These are phyloP conservation scores for Maccullochella peelii DNA, from an alignment of 2,113 vertebrate species.

Conservation along the genomic window DNA sequence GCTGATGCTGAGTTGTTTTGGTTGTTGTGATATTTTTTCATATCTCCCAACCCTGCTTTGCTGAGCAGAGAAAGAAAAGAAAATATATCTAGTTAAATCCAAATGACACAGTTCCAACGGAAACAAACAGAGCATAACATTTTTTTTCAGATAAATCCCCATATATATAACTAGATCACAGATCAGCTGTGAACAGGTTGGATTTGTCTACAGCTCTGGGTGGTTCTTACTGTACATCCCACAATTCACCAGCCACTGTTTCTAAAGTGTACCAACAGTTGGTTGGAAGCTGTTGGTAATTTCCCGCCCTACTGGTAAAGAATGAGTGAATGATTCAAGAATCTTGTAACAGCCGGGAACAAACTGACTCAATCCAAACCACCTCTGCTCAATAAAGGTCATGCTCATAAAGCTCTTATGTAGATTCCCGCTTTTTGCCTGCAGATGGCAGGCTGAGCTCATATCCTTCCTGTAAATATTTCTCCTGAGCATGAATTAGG, in stretches of 20 bases:
- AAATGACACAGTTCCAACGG: not conserved
- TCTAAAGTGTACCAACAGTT: not conserved
- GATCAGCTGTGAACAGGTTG: not conserved
- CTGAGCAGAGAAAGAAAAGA: not conserved
- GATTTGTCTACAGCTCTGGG: not conserved
- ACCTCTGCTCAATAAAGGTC: constrained; percentile 26
- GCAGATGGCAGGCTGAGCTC: constrained; percentile 49
- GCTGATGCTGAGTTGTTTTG: not conserved
- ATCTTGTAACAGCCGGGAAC: not conserved
- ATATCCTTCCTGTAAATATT: constrained; percentile 8
- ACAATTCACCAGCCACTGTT: not conserved
- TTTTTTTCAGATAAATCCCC: not conserved
- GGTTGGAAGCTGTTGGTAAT: not conserved
- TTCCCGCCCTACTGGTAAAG: constrained; percentile 17
- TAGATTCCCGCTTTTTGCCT: not conserved
- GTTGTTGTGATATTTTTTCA: not conserved
- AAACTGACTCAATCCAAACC: constrained; percentile 26
- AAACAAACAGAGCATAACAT: not conserved
- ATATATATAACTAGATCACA: not conserved
- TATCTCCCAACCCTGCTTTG: not conserved
- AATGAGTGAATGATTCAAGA: constrained; percentile 25
- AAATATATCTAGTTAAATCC: not conserved
- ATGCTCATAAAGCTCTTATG: constrained; percentile 9
- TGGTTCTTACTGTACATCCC: not conserved
- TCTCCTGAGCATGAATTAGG: constrained; percentile 19